Evolutionary conservation across 2,888 invertebrate species (phyloP), one percentile per base, ranked within the genome.

Genomic region (Pteria penguin): DNA sequence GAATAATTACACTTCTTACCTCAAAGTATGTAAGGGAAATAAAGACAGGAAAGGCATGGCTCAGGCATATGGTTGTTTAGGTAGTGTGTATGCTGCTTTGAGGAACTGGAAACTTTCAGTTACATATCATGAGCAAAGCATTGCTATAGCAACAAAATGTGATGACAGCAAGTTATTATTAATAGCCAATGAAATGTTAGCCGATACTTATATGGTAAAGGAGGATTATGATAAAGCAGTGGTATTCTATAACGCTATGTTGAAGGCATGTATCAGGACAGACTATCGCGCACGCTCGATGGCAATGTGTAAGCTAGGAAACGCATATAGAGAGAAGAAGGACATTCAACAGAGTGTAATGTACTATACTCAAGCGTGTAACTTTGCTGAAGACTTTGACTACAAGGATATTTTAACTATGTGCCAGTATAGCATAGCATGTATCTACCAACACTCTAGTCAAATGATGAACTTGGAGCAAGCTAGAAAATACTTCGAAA

Each of bases 41-140:
- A 78, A 84, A 5, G 85, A 90, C 72, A 82, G 83, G 62, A 85
- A 85, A 60, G 86, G 86, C 0, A 79, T 88, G 63, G 89, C 89
- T 0, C 88, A 88, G 71, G 89, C 90, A 0, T 91, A 90, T 78
- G 91, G 91, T 0, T 88, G 88, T 77, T 74, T 91, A 31, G 90
- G 90, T n/a, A 87, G 87, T 71, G 86, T 89, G 5, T 86, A 90
- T 81, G 88, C 86, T 4, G 85, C 86, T 8, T 75, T 90, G 57
- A 78, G 82, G 32, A 89, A 90, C 81, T 87, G 87, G 85, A 82
- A 87, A 24, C 79, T 88, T 4, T 83, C 89, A 2, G 68, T 86
- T 22, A 84, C 86, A 2, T 91, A 88, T 74, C 90, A 90, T 76
- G 89, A 90, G 26, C 89, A 90, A 72, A 84, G 88, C 78, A 81